Conservation (phyloP, 2,888 invertebrate species). For the Spisula solida region DNA sequence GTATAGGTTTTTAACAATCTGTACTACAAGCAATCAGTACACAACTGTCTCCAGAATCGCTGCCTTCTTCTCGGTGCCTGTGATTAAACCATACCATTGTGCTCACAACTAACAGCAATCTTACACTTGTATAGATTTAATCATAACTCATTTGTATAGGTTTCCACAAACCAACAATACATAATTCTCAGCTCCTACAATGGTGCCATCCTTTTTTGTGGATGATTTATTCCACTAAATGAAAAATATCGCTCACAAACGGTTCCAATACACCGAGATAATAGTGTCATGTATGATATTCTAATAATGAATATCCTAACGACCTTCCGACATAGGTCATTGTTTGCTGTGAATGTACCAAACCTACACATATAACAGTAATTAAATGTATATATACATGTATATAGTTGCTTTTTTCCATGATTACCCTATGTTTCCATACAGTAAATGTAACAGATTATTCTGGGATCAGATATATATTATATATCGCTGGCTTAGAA, state of each 20-base stretch:
- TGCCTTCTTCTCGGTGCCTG: not conserved
- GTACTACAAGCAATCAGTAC: not conserved
- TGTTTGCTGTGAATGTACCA: not conserved
- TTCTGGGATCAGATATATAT: no score
- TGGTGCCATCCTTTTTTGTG: not conserved
- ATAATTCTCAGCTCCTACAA: not conserved
- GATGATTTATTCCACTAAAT: constrained; percentile 15
- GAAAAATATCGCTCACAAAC: not conserved
- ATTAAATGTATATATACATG: not conserved
- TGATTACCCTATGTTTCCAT: not conserved
- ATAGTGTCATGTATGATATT: not conserved
- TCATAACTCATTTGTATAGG: constrained; percentile 25
- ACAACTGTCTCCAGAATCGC: not conserved
- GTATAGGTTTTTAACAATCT: constrained; percentile 17
- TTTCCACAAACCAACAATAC: constrained; percentile 1
- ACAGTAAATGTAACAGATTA: no score
- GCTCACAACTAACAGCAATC: not conserved
- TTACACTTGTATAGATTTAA: constrained; percentile 13
- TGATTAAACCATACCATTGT: constrained; percentile 24
- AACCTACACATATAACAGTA: not conserved
- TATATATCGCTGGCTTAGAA: no score
- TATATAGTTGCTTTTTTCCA: not conserved
- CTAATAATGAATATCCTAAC: not conserved
- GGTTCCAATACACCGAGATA: not conserved
- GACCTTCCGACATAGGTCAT: not conserved